Base-by-base conservation (phyloP, 2,797 vertebrate genomes). In the Spizella passerina region DNA sequence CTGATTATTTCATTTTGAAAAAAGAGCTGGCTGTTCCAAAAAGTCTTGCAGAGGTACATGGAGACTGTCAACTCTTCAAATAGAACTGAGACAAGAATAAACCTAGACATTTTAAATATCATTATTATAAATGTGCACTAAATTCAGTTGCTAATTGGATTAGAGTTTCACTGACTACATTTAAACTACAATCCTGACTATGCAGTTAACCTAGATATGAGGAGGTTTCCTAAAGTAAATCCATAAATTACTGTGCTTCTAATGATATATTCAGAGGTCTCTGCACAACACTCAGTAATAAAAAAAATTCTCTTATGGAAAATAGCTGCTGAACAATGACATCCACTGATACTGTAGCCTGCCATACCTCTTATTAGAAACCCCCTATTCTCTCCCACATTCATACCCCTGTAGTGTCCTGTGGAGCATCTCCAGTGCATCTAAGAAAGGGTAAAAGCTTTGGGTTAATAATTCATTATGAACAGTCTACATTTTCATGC, bases 391-490 rank as follows among this genome's bases (percentile, higher is more conserved):
- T 80, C 60, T 86, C 55, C 59, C 64, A 71, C 49, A 34, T 66
- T 87, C 68, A 61, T 32, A 86, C 47, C 50, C 68, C 71, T 19
- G 10, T 36, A 87, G 64, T 34, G 65, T 43, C 86, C 82, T 81
- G 70, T 69, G 88, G 64, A 84, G 87, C 44, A 84, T 81, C 87
- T 93, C 73, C 82, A 87, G 75, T 56, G 39, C 56, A 71, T 82
- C 56, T 86, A 46, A 81, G 61, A 95, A 94, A 94, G 49, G 60
- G 84, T 72, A 94, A 94, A 96, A 86, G 43, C 88, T 91, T 55
- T 30, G 36, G 84, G 80, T 97, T 96, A 95, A 96, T 94, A 96
- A 96, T 92, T 95, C 68, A 91, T 94, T 77, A 86, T 72, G 61
- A 76, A 78, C 27, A 75, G 60, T 46, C 70, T 70, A 49, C 39